A percentile compares a stretch with the other conserved stretches of the same genome.
These are phyloP conservation scores for Lacerta viridis DNA, from an alignment of 2,797 vertebrate genomes.

Conservation along the genomic window DNA sequence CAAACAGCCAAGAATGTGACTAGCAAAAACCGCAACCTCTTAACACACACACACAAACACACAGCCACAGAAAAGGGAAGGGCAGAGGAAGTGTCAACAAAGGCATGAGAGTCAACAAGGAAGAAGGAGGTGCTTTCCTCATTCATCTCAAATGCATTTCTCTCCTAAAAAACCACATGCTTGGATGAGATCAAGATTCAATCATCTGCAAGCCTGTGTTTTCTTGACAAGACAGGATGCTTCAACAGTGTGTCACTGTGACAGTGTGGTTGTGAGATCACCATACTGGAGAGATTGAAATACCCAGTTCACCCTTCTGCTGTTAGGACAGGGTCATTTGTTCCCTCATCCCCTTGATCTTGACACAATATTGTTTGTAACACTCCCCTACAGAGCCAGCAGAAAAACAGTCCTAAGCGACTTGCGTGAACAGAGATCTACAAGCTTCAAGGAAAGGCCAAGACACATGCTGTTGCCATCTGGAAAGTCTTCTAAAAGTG, in stretches of 20 bases:
- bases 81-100: background rate
- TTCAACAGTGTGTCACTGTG: background rate
- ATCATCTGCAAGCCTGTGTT: background rate
- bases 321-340: background rate
- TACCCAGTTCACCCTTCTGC: background rate
- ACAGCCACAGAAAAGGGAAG: background rate
- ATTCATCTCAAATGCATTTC: background rate
- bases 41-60: background rate
- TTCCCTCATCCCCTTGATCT: background rate
- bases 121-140: background rate
- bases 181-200: background rate
- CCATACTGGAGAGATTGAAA: background rate
- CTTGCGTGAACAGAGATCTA: too few species aligned
- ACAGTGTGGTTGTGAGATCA: background rate
- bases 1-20: background rate
- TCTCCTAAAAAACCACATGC: background rate
- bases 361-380: too few species aligned
- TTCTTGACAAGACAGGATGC: background rate
- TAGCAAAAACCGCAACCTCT: background rate
- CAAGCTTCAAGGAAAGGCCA: background rate
- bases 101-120: background rate
- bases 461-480: too few species aligned
- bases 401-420: background rate
- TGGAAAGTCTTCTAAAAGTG: background rate
- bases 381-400: background rate